phyloP scores from a whole-genome alignment of 2,888 invertebrate genomes.

The Eustalomyia histrio region DNA sequence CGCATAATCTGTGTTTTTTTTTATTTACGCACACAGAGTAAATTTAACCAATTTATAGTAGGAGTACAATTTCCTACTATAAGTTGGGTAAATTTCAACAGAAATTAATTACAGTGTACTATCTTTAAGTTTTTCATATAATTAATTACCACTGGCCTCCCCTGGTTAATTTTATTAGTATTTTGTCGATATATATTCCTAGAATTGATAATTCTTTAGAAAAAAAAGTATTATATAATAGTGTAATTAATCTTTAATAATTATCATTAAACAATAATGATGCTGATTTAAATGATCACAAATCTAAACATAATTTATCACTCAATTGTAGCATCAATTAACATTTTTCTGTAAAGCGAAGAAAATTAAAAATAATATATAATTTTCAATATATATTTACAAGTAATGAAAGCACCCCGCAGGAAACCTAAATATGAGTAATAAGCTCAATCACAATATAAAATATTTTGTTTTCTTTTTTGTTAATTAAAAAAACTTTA shows the following conservation, averaged over 20 bases:
- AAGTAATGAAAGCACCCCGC: not conserved
- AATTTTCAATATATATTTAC: not conserved
- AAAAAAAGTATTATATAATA: no score
- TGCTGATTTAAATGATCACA: conserved; percentile 46
- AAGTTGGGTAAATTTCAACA: no score
- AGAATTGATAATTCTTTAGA: no score
- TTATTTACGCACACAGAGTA: no score
- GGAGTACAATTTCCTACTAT: no score
- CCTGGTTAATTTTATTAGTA: not conserved
- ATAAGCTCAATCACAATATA: conserved; percentile 9
- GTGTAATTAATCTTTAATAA: not conserved
- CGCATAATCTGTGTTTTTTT: no score
- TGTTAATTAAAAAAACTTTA: not conserved
- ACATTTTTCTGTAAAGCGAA: not conserved
- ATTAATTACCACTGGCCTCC: not conserved
- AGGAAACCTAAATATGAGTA: not conserved
- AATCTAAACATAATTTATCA: conserved; percentile 56
- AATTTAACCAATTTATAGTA: no score
- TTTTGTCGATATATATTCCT: not conserved
- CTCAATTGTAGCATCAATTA: conserved; percentile 1
- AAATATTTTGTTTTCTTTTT: not conserved
- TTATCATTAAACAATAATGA: conserved; percentile 27
- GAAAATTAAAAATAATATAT: not conserved
- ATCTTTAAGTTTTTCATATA: no score
- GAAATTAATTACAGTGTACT: no score